phyloP scores from a whole-genome alignment of 2,113 vertebrate species.

The Rhadina sibilatrix region DNA sequence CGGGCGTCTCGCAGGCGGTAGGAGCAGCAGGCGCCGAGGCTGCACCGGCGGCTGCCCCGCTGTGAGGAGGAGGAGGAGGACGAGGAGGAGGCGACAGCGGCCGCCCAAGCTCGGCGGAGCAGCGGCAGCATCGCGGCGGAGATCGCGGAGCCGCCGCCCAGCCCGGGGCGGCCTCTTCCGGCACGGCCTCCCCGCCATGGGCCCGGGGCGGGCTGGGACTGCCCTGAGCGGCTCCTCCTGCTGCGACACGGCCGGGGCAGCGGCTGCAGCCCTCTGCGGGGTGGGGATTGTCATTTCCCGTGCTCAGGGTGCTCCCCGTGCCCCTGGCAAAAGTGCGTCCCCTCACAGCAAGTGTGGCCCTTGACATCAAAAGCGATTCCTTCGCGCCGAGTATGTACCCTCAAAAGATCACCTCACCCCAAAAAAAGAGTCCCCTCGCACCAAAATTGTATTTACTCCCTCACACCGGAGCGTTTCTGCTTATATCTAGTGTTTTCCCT shows the following conservation, averaged over 20 bases:
- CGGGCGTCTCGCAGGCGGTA: conserved; percentile 82
- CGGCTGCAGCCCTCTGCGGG: fast-evolving
- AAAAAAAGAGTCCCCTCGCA: background rate
- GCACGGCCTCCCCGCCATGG: background rate
- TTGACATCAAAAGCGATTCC: fast-evolving
- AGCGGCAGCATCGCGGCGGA: background rate
- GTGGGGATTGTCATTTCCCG: fast-evolving
- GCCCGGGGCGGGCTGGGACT: fast-evolving
- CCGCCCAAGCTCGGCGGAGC: background rate
- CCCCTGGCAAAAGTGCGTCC: fast-evolving
- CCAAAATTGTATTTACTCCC: background rate
- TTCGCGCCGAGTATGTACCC: fast-evolving
- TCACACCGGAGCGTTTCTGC: background rate
- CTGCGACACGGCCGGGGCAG: fast-evolving
- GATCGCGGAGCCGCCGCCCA: background rate
- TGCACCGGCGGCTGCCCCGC: conserved; percentile 68
- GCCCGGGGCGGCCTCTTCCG: background rate
- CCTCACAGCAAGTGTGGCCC: background rate
- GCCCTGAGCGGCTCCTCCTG: fast-evolving
- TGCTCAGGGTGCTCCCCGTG: fast-evolving
- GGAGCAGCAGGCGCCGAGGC: conserved; percentile 80
- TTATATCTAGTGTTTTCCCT: background rate
- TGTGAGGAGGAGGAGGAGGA: background rate
- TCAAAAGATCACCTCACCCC: background rate
- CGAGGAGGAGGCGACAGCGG: background rate